phyloP scores from a whole-genome alignment of 1,140 invertebrate genomes.

The Leptopilina boulardi region DNA sequence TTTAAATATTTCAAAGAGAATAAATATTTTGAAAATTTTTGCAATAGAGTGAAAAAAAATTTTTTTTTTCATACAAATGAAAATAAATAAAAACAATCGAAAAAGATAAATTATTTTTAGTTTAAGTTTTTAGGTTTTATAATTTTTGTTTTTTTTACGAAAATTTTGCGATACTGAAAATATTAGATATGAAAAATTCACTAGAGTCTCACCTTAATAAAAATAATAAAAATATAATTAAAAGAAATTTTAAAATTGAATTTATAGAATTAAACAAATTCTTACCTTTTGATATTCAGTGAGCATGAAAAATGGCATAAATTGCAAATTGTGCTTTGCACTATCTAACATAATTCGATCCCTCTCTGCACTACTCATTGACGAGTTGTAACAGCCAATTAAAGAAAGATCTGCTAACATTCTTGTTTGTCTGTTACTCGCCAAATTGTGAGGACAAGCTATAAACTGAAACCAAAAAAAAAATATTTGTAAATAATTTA shows the following conservation, averaged over 20 bases:
- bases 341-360: conserved; percentile 92
- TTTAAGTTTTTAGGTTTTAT: too few species aligned
- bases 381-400: conserved; percentile 96
- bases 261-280: conserved; percentile 43
- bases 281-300: conserved; percentile 94
- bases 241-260: conserved; percentile 34
- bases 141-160: too few species aligned
- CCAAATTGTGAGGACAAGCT: conserved; percentile 93
- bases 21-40: too few species aligned
- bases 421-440: conserved; percentile 96
- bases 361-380: conserved; percentile 82
- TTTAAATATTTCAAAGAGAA: too few species aligned
- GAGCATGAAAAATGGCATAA: conserved; percentile 97
- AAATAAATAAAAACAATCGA: too few species aligned
- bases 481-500: conserved; percentile 35
- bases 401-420: conserved; percentile 97
- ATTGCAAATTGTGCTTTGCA: conserved; percentile 95
- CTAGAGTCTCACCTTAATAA: too few species aligned
- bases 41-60: too few species aligned
- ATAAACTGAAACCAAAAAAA: conserved; percentile 85
- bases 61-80: too few species aligned
- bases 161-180: too few species aligned
- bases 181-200: too few species aligned
- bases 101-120: too few species aligned
- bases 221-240: not conserved